Evolutionary conservation across 2,888 invertebrate genomes (phyloP).

Genomic region (Gari tellinella): DNA sequence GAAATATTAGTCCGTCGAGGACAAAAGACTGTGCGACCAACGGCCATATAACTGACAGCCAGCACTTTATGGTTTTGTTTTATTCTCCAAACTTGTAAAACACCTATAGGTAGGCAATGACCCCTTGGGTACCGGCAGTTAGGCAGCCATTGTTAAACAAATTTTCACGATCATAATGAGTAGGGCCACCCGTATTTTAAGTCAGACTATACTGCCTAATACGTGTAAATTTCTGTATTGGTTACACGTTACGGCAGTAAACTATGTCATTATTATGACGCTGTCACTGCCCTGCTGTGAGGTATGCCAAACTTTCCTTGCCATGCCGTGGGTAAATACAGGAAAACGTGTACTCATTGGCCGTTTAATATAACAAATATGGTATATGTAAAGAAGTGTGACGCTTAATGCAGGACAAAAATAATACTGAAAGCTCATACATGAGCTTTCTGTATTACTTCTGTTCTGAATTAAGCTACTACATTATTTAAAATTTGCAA

Average conservation of each 20-base stretch:
- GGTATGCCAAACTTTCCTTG: conserved; percentile 6
- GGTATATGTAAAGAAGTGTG: too few relatives aligned
- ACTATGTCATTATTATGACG: conserved; percentile 23
- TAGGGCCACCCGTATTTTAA: conserved; percentile 55
- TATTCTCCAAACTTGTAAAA: conserved; percentile 41
- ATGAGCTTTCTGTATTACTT: too few relatives aligned
- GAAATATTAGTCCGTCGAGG: conserved; percentile 51
- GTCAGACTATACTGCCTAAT: conserved; percentile 51
- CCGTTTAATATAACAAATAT: too few relatives aligned
- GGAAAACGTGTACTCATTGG: too few relatives aligned
- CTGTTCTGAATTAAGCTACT: too few relatives aligned
- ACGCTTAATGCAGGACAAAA: too few relatives aligned
- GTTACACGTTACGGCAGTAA: conserved; percentile 37
- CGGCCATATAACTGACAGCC: conserved; percentile 55
- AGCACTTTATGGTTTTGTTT: conserved; percentile 57
- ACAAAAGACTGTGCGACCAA: conserved; percentile 47
- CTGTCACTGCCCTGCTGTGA: conserved; percentile 31
- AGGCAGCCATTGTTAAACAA: conserved; percentile 52
- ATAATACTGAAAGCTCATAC: too few relatives aligned
- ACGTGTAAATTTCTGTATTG: conserved; percentile 48
- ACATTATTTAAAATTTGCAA: too few relatives aligned
- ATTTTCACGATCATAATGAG: conserved; percentile 53
- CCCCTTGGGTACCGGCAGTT: conserved; percentile 32
- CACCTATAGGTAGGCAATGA: conserved; percentile 45
- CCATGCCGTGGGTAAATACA: conserved; percentile 6